phyloP scores from a whole-genome alignment of 2,888 invertebrate genomes.

The Ophion costatus region DNA sequence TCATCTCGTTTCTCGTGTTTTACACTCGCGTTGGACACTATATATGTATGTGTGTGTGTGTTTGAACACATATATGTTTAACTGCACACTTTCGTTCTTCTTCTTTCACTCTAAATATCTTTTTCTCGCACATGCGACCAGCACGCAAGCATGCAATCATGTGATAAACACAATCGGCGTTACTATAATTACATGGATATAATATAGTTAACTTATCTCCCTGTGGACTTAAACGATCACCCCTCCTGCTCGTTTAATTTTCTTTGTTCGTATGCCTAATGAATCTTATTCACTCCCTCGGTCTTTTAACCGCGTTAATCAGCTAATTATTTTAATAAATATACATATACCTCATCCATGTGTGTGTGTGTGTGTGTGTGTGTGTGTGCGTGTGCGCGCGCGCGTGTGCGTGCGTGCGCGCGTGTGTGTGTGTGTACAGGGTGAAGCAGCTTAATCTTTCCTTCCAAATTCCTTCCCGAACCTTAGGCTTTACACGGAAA shows the following conservation, averaged over 20 bases:
- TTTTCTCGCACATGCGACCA: slow-evolving; percentile 47
- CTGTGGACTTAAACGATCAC: slow-evolving; percentile 56
- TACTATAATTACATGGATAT: slow-evolving; percentile 55
- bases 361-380: background rate
- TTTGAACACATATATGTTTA: slow-evolving; percentile 37
- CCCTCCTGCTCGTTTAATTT: slow-evolving; percentile 35
- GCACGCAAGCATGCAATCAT: slow-evolving; percentile 60
- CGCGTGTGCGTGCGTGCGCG: slow-evolving; percentile 5
- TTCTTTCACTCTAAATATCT: slow-evolving; percentile 26
- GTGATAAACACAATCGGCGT: slow-evolving; percentile 66
- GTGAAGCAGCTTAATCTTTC: background rate
- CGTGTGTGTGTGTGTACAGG: background rate
- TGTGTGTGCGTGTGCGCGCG: background rate
- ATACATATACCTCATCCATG: slow-evolving; percentile 37
- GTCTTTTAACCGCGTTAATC: slow-evolving; percentile 33
- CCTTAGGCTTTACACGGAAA: too few species aligned
- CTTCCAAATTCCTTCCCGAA: too few species aligned
- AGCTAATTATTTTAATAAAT: slow-evolving; percentile 44
- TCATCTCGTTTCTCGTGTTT: slow-evolving; percentile 43
- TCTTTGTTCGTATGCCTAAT: slow-evolving; percentile 44
- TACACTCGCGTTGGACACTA: slow-evolving; percentile 58
- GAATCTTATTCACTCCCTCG: slow-evolving; percentile 33
- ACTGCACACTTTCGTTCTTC: slow-evolving; percentile 37
- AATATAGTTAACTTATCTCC: slow-evolving; percentile 36
- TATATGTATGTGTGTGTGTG: slow-evolving; percentile 23